Conservation (phyloP, 2,888 invertebrate species). For the Hesperia comma region DNA sequence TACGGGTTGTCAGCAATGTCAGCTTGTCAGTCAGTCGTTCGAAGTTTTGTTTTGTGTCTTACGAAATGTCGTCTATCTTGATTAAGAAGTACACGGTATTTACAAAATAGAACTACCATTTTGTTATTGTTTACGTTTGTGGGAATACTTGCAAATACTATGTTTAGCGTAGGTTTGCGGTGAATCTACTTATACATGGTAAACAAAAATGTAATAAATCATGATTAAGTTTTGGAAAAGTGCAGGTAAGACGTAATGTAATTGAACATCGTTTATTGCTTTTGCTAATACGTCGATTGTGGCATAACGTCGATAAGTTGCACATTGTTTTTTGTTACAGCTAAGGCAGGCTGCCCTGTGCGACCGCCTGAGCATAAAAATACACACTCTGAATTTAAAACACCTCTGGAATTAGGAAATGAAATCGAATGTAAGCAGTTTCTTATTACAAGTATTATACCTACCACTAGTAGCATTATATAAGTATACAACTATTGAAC, state of each 20-base stretch:
- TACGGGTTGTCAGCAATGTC: too few relatives aligned
- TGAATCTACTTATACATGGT: not conserved
- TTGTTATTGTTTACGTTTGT: conserved; percentile 62
- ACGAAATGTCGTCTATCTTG: conserved; percentile 38
- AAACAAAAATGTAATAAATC: conserved; percentile 51
- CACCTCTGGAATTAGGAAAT: conserved; percentile 54
- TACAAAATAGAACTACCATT: conserved; percentile 58
- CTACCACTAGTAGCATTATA: too few relatives aligned
- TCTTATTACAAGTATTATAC: conserved; percentile 17
- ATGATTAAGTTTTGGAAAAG: conserved; percentile 92
- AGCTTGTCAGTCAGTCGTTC: too few relatives aligned
- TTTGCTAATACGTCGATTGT: conserved; percentile 22
- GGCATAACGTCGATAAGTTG: conserved; percentile 6
- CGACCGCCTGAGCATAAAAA: conserved; percentile 69
- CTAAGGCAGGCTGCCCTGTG: conserved; percentile 79
- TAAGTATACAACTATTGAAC: conserved; percentile 2
- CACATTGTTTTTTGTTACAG: conserved; percentile 51
- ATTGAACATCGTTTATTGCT: conserved; percentile 32
- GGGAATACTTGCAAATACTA: conserved; percentile 52
- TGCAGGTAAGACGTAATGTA: conserved; percentile 78
- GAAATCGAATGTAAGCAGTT: conserved; percentile 65
- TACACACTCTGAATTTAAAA: conserved; percentile 23
- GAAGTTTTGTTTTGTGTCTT: conserved; percentile 16
- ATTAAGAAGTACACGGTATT: conserved; percentile 39
- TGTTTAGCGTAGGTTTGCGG: conserved; percentile 14